These are phyloP conservation scores for Capromys pilorides DNA, from an alignment of 2,797 vertebrate species.

Conservation along the genomic window DNA sequence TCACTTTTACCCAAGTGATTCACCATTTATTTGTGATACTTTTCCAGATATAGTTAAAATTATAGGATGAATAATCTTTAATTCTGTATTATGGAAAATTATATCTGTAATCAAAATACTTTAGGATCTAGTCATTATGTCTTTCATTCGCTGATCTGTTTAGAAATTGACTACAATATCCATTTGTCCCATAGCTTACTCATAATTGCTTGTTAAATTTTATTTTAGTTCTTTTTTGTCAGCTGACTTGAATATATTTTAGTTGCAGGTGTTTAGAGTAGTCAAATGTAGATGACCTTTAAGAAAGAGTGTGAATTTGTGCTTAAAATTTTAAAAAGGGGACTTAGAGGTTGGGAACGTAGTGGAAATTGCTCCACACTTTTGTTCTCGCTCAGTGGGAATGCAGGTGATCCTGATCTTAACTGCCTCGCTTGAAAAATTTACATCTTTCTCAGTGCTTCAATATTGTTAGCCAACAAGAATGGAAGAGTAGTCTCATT, in stretches of 20 bases:
- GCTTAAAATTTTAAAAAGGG: background rate
- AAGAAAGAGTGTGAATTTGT: background rate
- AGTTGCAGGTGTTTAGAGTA: background rate
- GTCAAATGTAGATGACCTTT: background rate
- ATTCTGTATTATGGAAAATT: conserved; percentile 52
- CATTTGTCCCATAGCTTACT: background rate
- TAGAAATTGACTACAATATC: background rate
- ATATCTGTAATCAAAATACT: conserved; percentile 11
- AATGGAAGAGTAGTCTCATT: background rate
- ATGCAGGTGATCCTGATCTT: background rate
- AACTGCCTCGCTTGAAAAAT: background rate
- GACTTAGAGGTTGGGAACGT: background rate
- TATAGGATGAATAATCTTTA: background rate
- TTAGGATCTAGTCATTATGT: background rate
- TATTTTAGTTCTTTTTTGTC: background rate
- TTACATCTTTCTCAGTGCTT: background rate
- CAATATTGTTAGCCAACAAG: background rate
- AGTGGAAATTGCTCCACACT: background rate
- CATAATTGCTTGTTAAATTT: background rate
- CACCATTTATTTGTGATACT: background rate
- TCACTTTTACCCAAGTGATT: conserved; percentile 20
- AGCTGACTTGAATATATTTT: background rate
- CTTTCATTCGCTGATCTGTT: background rate
- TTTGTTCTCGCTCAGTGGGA: background rate
- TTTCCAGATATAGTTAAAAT: conserved; percentile 46